Percentiles rank a stretch among this genome's conserved stretches.
Conservation (phyloP, 2,113 vertebrate genomes). For the Oenanthe oenanthe region DNA sequence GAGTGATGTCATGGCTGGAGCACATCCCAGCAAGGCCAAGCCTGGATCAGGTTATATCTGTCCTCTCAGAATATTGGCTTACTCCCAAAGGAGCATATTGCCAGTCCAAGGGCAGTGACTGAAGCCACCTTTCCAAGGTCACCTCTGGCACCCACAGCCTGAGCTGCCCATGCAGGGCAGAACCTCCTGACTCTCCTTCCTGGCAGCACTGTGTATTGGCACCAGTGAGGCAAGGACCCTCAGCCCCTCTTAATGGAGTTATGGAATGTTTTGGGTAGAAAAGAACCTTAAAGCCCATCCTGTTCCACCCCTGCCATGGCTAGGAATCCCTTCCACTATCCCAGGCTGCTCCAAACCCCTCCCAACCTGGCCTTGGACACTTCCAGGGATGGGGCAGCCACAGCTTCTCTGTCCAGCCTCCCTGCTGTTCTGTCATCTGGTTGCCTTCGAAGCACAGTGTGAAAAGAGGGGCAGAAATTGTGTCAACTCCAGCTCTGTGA, state of each 20-base stretch:
- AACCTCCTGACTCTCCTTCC: neutral
- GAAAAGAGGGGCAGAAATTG: neutral
- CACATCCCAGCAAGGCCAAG: constrained; percentile 36
- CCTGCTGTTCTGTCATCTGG: neutral
- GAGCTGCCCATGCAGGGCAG: neutral
- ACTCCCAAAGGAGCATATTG: constrained; percentile 54
- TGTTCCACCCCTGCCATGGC: fast-evolving
- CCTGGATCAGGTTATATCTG: constrained; percentile 57
- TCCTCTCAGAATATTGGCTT: constrained; percentile 34
- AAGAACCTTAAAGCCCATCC: neutral
- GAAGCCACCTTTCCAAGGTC: constrained; percentile 59
- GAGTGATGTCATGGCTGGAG: constrained; percentile 54
- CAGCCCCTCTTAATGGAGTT: neutral
- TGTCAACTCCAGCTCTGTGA: neutral
- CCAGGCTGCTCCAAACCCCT: fast-evolving
- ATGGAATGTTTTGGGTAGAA: neutral
- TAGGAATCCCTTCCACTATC: neutral
- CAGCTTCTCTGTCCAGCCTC: neutral
- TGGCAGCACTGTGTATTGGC: neutral
- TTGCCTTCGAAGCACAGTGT: neutral
- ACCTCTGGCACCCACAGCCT: neutral
- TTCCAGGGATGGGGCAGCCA: neutral
- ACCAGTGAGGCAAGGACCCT: neutral
- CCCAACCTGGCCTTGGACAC: neutral
- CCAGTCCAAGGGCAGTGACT: constrained; percentile 1